Evolutionary conservation across 37 sponge, comb jelly and placozoan genomes (phyloP).

Genomic region (Spongia lamella): DNA sequence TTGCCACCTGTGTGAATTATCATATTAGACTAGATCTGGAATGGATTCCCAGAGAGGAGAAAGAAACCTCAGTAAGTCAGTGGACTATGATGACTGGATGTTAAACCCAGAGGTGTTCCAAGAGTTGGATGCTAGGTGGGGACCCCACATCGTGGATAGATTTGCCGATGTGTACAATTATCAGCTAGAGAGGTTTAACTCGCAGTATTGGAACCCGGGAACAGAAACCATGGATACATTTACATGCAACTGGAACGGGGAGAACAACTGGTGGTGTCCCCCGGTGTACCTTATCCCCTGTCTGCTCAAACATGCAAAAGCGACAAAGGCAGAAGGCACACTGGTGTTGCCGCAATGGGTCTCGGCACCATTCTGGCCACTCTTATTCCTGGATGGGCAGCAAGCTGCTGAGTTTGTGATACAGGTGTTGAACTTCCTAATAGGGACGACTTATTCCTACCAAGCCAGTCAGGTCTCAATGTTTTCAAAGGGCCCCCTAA

Average conservation of each 20-base stretch:
- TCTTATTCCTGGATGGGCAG: slow-evolving; percentile 15
- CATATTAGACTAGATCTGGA: slow-evolving; percentile 17
- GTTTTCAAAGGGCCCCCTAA: neutral
- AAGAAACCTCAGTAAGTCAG: slow-evolving; percentile 9
- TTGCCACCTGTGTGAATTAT: neutral
- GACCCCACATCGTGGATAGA: slow-evolving; percentile 31
- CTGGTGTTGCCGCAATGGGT: slow-evolving; percentile 34
- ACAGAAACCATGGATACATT: slow-evolving; percentile 44
- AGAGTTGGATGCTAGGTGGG: slow-evolving; percentile 18
- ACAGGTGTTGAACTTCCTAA: neutral
- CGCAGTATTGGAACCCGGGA: slow-evolving; percentile 5
- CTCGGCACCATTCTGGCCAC: slow-evolving; percentile 47
- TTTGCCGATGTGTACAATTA: slow-evolving; percentile 9
- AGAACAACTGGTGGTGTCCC: slow-evolving; percentile 42
- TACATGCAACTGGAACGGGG: slow-evolving; percentile 22
- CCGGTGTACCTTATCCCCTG: slow-evolving; percentile 10
- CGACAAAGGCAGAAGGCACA: slow-evolving; percentile 16
- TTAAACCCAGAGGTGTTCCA: slow-evolving; percentile 14
- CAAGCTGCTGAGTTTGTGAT: slow-evolving; percentile 23
- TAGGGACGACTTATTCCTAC: neutral
- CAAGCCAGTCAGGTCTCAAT: neutral
- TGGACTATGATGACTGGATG: slow-evolving; percentile 49
- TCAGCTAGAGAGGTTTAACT: slow-evolving; percentile 14
- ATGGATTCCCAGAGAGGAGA: slow-evolving; percentile 39
- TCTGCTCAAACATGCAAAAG: slow-evolving; percentile 21